These are phyloP conservation scores for Nycteola revayana DNA, from an alignment of 2,888 invertebrate genomes.

Conservation along the genomic window DNA sequence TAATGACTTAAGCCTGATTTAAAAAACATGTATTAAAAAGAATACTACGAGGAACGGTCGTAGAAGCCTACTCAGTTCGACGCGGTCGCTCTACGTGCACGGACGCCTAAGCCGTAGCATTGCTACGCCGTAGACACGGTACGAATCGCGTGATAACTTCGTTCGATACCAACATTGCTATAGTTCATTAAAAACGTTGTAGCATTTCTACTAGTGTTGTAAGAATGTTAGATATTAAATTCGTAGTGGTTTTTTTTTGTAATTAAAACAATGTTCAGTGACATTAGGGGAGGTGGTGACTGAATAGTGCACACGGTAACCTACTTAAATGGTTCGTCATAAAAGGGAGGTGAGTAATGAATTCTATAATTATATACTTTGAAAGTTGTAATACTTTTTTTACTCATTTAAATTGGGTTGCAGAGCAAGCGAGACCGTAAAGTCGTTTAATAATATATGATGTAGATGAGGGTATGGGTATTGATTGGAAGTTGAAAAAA, in stretches of 20 bases:
- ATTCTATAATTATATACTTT: conserved; percentile 36
- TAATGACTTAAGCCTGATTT: no score
- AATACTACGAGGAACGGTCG: conserved; percentile 40
- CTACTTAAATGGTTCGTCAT: conserved; percentile 62
- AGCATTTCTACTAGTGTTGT: conserved; percentile 14
- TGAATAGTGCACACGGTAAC: conserved; percentile 62
- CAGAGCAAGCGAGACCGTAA: conserved; percentile 4
- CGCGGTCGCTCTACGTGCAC: conserved; percentile 58
- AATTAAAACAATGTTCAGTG: conserved; percentile 45
- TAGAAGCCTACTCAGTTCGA: conserved; percentile 51
- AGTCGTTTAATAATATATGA: no score
- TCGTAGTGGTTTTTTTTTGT: conserved; percentile 26
- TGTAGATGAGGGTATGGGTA: no score
- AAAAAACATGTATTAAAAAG: conserved; percentile 48
- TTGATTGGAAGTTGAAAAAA: no score
- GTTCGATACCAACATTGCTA: conserved; percentile 29
- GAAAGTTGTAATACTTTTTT: conserved; percentile 12
- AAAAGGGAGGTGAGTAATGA: conserved; percentile 63
- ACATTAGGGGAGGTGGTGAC: conserved; percentile 47
- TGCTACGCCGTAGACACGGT: conserved; percentile 39
- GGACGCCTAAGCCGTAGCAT: conserved; percentile 64
- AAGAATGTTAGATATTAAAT: conserved; percentile 17
- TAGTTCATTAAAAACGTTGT: conserved; percentile 13
- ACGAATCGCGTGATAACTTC: conserved; percentile 43
- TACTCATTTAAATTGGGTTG: not conserved